Evolutionary conservation across 2,113 vertebrate species (phyloP), one percentile per base, ranked within the genome.

Genomic region (Rhizomys pruinosus): DNA sequence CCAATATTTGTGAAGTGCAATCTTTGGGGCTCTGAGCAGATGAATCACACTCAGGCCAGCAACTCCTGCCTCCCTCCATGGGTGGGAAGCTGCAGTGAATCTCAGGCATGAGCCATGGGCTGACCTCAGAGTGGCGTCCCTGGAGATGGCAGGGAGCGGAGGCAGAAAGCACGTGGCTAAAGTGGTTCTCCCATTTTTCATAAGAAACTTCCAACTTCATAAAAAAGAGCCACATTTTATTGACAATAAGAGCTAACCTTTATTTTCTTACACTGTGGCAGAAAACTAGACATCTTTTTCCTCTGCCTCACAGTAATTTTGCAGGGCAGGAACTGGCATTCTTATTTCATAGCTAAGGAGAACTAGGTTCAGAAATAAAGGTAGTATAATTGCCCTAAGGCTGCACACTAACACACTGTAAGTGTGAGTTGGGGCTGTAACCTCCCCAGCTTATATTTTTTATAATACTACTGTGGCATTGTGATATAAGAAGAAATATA

Each of bases 171-270:
- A 84, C 77, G 87, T 64, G 80, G 87, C 87, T 89, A 59, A 94
- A 95, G 72, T 52, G 87, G 76, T 78, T 95, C 94, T 94, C 84
- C 68, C 92, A 90, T 96, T 97, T 97, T 96, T 96, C 93, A 87
- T 87, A 92, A 85, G 93, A 91, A 94, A 96, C 80, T 89, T 87
- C 61, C 72, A 87, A 95, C 68, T 69, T 96, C 92, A 95, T 96
- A 94, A 96, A 92, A 97, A 95, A 90, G 47, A 76, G 63, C 84
- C 87, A 78, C 39, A 91, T 55, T 96, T 95, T 93, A 96, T 78
- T 95, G 94, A 94, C 92, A 92, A 85, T 88, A 96, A 93, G 64
- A 86, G 82, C 86, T 82, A 88, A 64, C 79, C 81, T 95, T 84
- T 94, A 78, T 89, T 96, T 72, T 90, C 73, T 94, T 77, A 69